Percentiles rank a stretch among this genome's conserved stretches.
These are phyloP conservation scores for Lepeophtheirus salmonis DNA, from an alignment of 1,140 invertebrate species.

Conservation along the genomic window DNA sequence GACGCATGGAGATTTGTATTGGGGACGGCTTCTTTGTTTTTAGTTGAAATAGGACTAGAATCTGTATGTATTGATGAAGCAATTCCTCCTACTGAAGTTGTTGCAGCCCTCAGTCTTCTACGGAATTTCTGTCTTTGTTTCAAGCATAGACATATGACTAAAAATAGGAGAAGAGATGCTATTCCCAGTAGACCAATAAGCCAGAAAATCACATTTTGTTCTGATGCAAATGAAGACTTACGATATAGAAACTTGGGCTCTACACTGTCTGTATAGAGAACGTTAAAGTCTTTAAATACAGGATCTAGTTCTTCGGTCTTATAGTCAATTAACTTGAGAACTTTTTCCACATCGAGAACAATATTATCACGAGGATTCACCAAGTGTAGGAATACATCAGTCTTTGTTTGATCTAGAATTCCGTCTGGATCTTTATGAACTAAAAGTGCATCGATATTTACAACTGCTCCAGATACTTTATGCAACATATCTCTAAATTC, in stretches of 20 bases:
- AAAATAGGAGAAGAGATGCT: slow-evolving; percentile 48
- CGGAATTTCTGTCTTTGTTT: slow-evolving; percentile 62
- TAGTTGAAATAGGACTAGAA: background rate
- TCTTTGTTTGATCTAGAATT: slow-evolving; percentile 77
- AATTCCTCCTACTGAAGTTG: slow-evolving; percentile 24
- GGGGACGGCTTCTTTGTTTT: slow-evolving; percentile 37
- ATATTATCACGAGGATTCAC: slow-evolving; percentile 73
- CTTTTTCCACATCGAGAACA: slow-evolving; percentile 64
- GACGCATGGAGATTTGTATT: slow-evolving; percentile 85
- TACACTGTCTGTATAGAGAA: slow-evolving; percentile 24
- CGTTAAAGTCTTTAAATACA: slow-evolving; percentile 52
- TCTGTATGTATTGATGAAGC: background rate
- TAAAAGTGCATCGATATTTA: slow-evolving; percentile 79
- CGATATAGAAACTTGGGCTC: slow-evolving; percentile 12
- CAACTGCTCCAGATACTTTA: slow-evolving; percentile 68
- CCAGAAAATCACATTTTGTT: slow-evolving; percentile 41
- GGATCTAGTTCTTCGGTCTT: slow-evolving; percentile 71
- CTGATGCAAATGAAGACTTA: slow-evolving; percentile 26
- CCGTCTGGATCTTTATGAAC: slow-evolving; percentile 79
- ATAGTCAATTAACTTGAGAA: slow-evolving; percentile 62
- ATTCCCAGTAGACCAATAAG: slow-evolving; percentile 56
- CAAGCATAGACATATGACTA: slow-evolving; percentile 55
- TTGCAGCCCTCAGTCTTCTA: slow-evolving; percentile 74
- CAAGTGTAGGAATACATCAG: slow-evolving; percentile 78
- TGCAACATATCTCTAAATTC: slow-evolving; percentile 41